Conservation (phyloP, 2,888 invertebrate genomes). For the Anarsia innoxiella region DNA sequence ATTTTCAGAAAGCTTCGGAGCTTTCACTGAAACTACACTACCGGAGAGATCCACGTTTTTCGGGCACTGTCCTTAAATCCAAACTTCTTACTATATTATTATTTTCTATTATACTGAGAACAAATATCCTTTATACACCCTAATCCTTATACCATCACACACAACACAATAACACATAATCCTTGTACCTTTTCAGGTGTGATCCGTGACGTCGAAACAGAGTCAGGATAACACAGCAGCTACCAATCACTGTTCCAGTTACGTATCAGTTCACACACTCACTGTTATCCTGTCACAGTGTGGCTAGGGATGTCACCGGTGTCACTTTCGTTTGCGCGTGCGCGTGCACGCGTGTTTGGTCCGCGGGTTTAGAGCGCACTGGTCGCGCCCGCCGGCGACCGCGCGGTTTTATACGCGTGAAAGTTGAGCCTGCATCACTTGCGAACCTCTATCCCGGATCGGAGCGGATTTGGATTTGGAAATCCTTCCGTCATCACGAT, state of each 20-base stretch:
- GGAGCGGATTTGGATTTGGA: constrained; percentile 49
- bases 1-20: no score
- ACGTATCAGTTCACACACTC: constrained; percentile 58
- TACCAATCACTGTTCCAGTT: constrained; percentile 66
- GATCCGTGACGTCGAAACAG: constrained; percentile 53
- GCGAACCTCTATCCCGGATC: constrained; percentile 56
- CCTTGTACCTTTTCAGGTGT: constrained; percentile 60
- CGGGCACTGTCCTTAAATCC: no score
- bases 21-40: no score
- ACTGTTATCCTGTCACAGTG: constrained; percentile 51
- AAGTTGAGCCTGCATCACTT: constrained; percentile 52
- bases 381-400: constrained; percentile 56
- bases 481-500: constrained; percentile 40
- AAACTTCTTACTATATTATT: no score
- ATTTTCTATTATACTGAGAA: no score
- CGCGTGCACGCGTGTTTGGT: constrained; percentile 26
- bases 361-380: constrained; percentile 47
- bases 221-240: constrained; percentile 67
- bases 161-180: constrained; percentile 30
- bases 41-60: no score
- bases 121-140: no score
- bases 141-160: no score
- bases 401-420: constrained; percentile 68
- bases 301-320: constrained; percentile 21
- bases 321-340: constrained; percentile 66